A percentile compares a stretch with the other conserved stretches of the same genome.
These are phyloP conservation scores for Mycteria americana DNA, from an alignment of 2,797 vertebrate genomes.

Conservation along the genomic window DNA sequence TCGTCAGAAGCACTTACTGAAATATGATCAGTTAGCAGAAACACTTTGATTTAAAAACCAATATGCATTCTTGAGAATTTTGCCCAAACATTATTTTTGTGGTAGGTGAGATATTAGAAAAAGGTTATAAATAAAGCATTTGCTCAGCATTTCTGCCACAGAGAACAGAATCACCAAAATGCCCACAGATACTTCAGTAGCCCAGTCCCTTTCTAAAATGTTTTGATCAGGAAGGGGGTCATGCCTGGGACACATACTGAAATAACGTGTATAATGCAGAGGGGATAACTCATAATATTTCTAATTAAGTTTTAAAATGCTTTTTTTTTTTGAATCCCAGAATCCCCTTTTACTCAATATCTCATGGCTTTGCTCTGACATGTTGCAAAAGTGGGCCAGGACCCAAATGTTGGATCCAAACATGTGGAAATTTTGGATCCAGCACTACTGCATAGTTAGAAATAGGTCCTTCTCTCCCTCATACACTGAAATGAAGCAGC, in stretches of 20 bases:
- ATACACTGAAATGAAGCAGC: constrained; percentile 6
- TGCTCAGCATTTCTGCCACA: neutral
- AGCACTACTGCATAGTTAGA: neutral
- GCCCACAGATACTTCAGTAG: neutral
- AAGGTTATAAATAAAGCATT: neutral
- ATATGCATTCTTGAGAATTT: neutral
- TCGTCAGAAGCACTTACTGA: neutral
- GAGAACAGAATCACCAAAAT: neutral
- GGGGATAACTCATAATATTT: neutral
- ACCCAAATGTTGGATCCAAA: constrained; percentile 21
- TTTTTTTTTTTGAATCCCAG: neutral
- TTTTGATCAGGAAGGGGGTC: neutral
- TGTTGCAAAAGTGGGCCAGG: neutral
- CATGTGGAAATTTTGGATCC: constrained; percentile 39
- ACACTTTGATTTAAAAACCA: neutral
- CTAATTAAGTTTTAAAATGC: neutral
- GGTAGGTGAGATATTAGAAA: neutral
- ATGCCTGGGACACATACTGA: neutral
- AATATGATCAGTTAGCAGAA: neutral
- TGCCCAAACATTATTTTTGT: neutral
- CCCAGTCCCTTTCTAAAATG: neutral
- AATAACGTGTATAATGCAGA: neutral
- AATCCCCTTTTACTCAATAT: neutral
- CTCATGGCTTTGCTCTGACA: neutral
- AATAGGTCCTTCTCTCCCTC: neutral